Percentiles rank a stretch among this genome's conserved stretches.
Evolutionary conservation across 53 echinoderm and acorn worm species (phyloP).

Genomic region (Echinometra lucunter): DNA sequence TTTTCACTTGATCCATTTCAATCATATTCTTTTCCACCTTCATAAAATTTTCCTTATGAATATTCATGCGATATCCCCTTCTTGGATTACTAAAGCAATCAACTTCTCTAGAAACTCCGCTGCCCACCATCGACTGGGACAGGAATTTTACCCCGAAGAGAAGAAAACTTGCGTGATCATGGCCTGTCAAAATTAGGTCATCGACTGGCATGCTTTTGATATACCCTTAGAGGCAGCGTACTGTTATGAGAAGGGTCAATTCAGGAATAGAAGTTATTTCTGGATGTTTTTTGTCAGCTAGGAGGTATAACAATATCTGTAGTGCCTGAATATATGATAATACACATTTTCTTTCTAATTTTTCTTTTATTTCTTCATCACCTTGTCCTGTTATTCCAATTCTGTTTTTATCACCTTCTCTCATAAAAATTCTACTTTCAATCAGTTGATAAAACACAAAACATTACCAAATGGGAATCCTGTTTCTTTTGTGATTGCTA

Average conservation of each 20-base stretch:
- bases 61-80: not conserved
- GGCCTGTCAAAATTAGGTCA: conserved; percentile 51
- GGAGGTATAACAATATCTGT: not conserved
- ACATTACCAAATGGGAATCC: not conserved
- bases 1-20: not conserved
- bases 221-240: not conserved
- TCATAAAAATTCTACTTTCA: not conserved
- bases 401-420: not conserved
- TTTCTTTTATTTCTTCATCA: not conserved
- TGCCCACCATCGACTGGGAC: conserved; percentile 38
- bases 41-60: conserved; percentile 17
- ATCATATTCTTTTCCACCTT: not conserved
- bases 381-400: not conserved
- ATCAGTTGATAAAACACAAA: not conserved
- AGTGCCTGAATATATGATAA: not conserved
- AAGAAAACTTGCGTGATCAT: conserved; percentile 52
- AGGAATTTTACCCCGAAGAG: conserved; percentile 46
- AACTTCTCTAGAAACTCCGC: conserved; percentile 2
- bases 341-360: not conserved
- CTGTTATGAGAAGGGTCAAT: not conserved
- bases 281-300: conserved; percentile 11
- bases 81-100: conserved; percentile 38
- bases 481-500: not conserved
- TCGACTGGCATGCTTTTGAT: conserved; percentile 37
- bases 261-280: not conserved